Evolutionary conservation across 1,140 invertebrate species (phyloP).

Genomic region (Phortica variegata): DNA sequence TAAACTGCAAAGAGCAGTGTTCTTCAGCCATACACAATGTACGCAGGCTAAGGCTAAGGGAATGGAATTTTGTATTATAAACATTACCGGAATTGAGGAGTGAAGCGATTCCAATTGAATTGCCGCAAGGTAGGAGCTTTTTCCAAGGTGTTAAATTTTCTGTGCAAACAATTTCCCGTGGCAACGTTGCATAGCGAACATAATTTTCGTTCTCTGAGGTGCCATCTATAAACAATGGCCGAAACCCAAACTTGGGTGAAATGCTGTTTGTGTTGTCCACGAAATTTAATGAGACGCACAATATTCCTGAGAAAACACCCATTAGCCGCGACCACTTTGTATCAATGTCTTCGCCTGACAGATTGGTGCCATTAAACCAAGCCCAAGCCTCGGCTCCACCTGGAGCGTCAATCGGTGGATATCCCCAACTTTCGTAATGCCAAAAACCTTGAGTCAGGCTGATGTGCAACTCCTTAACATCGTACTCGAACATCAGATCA

Average conservation of each 20-base stretch:
- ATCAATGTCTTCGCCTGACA: constrained; percentile 65
- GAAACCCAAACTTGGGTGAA: constrained; percentile 78
- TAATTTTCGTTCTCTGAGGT: constrained; percentile 59
- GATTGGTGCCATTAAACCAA: constrained; percentile 71
- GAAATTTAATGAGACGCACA: constrained; percentile 96
- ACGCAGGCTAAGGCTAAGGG: constrained; percentile 81
- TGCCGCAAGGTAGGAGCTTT: constrained; percentile 91
- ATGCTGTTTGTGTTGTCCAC: constrained; percentile 87
- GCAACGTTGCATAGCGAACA: constrained; percentile 77
- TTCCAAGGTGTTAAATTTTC: constrained; percentile 99
- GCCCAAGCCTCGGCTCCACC: constrained; percentile 91
- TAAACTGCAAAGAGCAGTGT: constrained; percentile 75
- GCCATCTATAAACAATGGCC: constrained; percentile 67
- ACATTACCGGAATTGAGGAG: constrained; percentile 88
- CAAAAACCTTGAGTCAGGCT: constrained; percentile 90
- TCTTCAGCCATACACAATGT: constrained; percentile 68
- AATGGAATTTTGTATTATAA: constrained; percentile 93
- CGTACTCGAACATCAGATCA: constrained; percentile 83
- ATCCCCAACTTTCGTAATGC: constrained; percentile 91
- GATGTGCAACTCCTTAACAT: constrained; percentile 88
- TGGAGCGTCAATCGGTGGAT: constrained; percentile 81
- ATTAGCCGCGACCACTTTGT: constrained; percentile 84
- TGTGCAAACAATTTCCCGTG: constrained; percentile 95
- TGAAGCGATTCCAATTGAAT: constrained; percentile 79
- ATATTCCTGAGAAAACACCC: constrained; percentile 86